Evolutionary conservation across 1,140 invertebrate species (phyloP).

Genomic region (Bicyclus anynana): DNA sequence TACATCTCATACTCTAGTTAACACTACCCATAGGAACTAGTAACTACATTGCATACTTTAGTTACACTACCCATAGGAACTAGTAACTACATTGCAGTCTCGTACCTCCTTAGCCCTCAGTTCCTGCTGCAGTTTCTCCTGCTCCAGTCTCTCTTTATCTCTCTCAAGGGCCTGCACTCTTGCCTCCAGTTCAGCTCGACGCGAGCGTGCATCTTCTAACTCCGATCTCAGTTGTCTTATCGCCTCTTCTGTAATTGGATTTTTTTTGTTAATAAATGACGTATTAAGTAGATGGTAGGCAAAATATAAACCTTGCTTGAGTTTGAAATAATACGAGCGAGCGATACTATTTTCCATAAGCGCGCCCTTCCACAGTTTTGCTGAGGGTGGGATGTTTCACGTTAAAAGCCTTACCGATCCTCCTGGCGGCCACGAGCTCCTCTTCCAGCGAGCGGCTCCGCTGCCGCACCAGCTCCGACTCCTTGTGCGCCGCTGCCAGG

Average conservation of each 20-base stretch:
- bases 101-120: conserved; percentile 62
- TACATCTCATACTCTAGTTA: too few relatives aligned
- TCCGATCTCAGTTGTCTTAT: conserved; percentile 49
- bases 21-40: too few relatives aligned
- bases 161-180: conserved; percentile 47
- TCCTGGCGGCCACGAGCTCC: conserved; percentile 60
- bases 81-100: not conserved
- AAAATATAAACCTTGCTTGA: too few relatives aligned
- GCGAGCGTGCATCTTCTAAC: conserved; percentile 48
- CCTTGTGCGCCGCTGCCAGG: conserved; percentile 67
- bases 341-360: too few relatives aligned
- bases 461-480: conserved; percentile 68
- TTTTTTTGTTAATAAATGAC: not conserved
- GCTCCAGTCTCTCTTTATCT: conserved; percentile 56
- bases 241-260: conserved; percentile 49
- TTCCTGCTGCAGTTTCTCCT: conserved; percentile 54
- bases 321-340: too few relatives aligned
- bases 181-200: conserved; percentile 55
- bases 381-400: too few relatives aligned
- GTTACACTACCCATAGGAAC: not conserved
- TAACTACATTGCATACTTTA: too few relatives aligned
- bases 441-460: conserved; percentile 62
- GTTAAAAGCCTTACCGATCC: too few relatives aligned
- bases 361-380: too few relatives aligned
- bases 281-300: not conserved